Evolutionary conservation across 2,888 invertebrate species (phyloP).

Genomic region (Latrodectus hesperus): DNA sequence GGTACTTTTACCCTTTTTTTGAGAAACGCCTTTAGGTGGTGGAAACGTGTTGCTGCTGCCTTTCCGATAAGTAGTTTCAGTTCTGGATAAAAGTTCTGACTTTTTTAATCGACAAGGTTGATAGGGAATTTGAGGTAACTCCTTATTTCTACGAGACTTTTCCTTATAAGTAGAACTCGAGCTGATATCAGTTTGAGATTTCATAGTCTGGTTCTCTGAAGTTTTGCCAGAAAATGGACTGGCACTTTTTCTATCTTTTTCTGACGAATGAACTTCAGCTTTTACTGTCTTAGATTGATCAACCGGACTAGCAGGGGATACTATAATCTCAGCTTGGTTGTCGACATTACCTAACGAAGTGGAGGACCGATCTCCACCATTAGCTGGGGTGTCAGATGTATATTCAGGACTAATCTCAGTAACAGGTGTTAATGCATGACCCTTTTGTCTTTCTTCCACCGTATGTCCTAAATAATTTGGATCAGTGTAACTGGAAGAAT

Average conservation of each 20-base stretch:
- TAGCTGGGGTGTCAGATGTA: conserved; percentile 50
- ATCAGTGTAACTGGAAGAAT: conserved; percentile 31
- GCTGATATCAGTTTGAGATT: neutral
- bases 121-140: conserved; percentile 55
- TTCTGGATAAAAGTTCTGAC: conserved; percentile 34
- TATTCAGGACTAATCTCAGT: conserved; percentile 64
- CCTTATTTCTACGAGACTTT: conserved; percentile 29
- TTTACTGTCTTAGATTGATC: conserved; percentile 31
- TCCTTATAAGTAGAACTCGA: conserved; percentile 12
- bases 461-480: conserved; percentile 52
- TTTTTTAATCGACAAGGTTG: conserved; percentile 52
- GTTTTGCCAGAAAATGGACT: neutral
- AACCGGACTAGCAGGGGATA: conserved; percentile 43
- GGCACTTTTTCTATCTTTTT: conserved; percentile 28
- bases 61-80: conserved; percentile 26
- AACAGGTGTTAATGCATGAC: conserved; percentile 64
- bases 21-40: conserved; percentile 5
- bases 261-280: conserved; percentile 50
- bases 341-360: conserved; percentile 25
- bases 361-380: conserved; percentile 27
- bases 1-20: conserved; percentile 27
- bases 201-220: neutral
- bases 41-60: conserved; percentile 51
- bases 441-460: conserved; percentile 57
- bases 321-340: conserved; percentile 6